Base-by-base conservation (phyloP, 2,113 vertebrate genomes). In the Ceyx margarethae region DNA sequence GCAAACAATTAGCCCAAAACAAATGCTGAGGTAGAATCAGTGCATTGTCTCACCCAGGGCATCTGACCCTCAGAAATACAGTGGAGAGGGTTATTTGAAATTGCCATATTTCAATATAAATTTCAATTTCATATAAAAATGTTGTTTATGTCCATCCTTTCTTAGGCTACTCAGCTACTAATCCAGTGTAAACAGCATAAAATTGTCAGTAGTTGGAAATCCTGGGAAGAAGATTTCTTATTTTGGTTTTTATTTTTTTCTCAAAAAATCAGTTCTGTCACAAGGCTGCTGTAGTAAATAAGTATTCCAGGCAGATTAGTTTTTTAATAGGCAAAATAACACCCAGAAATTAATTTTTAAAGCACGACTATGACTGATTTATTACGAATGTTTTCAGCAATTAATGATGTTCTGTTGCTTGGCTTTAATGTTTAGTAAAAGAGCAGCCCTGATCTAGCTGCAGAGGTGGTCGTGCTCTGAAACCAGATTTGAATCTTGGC, bases 21-120 rank as follows among this genome's bases (percentile, higher is more conserved):
- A 90, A 93, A 94, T 6, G 75, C 72, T 66, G 87, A 96, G 95
- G 96, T 95, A 96, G 94, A 96, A 97, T 96, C 76, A 80, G 85
- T 42, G 57, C 87, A 77, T 96, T 92, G 95, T 95, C 89, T 94
- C 40, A 6, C 31, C 82, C 80, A 57, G 76, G 89, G 64, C 71
- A 58, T 92, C 77, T 74, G 80, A 94, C 80, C 85, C 71, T 79
- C 78, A 79, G 75, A 69, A 92, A 89, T 46, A 46, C 81, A 33
- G 57, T 71, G 57, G 80, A 87, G 81, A 85, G 25, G 2, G 12
- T 85, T 78, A 18, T 68, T 94, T 89, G 48, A 71, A 90, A 94
- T 83, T 73, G 78, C 81, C 60, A 40, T 82, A 45, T 62, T 35
- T 35, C 35, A 35, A 35, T 35, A 35, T 35, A 35, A 35, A 35